phyloP scores from a whole-genome alignment of 2,113 vertebrate species.

The Stegostoma tigrinum region DNA sequence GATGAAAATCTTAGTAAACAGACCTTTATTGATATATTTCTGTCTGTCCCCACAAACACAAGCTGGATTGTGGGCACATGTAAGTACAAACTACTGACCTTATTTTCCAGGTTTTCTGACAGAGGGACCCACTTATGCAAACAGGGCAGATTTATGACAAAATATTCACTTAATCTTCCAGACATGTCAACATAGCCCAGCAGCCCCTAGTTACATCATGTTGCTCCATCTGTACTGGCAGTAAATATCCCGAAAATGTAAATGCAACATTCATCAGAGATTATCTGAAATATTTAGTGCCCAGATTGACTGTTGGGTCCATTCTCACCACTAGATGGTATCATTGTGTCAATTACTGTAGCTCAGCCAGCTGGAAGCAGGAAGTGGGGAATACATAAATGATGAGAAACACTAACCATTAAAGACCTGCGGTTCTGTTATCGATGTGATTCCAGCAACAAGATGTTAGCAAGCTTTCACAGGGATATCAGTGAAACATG shows the following conservation, averaged over 20 bases:
- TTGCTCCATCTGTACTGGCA: not conserved
- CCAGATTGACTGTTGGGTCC: not conserved
- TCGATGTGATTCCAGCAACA: not conserved
- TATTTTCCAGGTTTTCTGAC: not conserved
- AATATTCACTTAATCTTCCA: not conserved
- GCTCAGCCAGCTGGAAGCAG: not conserved
- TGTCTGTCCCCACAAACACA: not conserved
- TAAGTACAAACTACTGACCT: not conserved
- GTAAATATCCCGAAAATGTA: not conserved
- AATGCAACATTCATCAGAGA: not conserved
- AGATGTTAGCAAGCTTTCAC: not conserved
- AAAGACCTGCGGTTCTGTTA: not conserved
- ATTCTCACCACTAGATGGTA: slow-evolving; percentile 17
- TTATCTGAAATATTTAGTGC: not conserved
- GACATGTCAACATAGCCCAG: not conserved
- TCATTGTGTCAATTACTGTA: not conserved
- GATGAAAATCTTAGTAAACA: not conserved
- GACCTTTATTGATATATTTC: not conserved
- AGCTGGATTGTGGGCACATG: not conserved
- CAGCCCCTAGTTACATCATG: not conserved
- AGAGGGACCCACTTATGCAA: not conserved
- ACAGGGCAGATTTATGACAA: not conserved
- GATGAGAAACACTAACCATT: not conserved
- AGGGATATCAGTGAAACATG: too few species aligned
- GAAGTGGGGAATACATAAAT: not conserved